These are phyloP conservation scores for Paralichthys olivaceus DNA, from an alignment of 2,113 vertebrate genomes.

Conservation along the genomic window DNA sequence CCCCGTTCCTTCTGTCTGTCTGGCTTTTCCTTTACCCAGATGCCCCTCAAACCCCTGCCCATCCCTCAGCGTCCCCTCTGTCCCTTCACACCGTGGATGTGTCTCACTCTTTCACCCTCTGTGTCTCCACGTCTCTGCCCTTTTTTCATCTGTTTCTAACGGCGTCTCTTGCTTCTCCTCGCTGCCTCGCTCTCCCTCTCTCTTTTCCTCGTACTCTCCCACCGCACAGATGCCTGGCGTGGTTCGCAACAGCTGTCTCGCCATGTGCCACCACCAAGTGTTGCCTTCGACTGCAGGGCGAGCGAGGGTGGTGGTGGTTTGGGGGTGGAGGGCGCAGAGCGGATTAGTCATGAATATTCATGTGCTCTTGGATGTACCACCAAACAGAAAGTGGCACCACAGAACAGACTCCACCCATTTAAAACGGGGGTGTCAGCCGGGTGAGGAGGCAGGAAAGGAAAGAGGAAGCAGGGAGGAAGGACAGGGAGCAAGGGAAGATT, in stretches of 20 bases:
- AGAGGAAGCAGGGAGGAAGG: slow-evolving; percentile 35
- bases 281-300: slow-evolving; percentile 80
- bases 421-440: background rate
- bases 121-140: slow-evolving; percentile 35
- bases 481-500: slow-evolving; percentile 19
- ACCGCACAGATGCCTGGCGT: slow-evolving; percentile 85
- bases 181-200: slow-evolving; percentile 5
- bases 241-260: slow-evolving; percentile 86
- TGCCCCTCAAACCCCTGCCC: slow-evolving; percentile 47
- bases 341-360: slow-evolving; percentile 85
- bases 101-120: slow-evolving; percentile 6
- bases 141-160: slow-evolving; percentile 57
- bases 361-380: slow-evolving; percentile 76
- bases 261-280: slow-evolving; percentile 88
- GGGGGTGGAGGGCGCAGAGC: slow-evolving; percentile 56
- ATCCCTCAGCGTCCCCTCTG: background rate
- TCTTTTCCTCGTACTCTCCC: slow-evolving; percentile 65
- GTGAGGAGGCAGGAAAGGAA: slow-evolving; percentile 34
- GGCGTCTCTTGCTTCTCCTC: slow-evolving; percentile 28
- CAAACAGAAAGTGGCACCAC: slow-evolving; percentile 81
- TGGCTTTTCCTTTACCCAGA: slow-evolving; percentile 60
- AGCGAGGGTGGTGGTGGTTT: slow-evolving; percentile 36
- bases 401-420: slow-evolving; percentile 74
- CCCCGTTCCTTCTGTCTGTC: slow-evolving; percentile 73
- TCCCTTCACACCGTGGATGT: background rate